These are phyloP conservation scores for Porites evermanni DNA, from an alignment of 92 coral and sea anemone species.

Conservation along the genomic window DNA sequence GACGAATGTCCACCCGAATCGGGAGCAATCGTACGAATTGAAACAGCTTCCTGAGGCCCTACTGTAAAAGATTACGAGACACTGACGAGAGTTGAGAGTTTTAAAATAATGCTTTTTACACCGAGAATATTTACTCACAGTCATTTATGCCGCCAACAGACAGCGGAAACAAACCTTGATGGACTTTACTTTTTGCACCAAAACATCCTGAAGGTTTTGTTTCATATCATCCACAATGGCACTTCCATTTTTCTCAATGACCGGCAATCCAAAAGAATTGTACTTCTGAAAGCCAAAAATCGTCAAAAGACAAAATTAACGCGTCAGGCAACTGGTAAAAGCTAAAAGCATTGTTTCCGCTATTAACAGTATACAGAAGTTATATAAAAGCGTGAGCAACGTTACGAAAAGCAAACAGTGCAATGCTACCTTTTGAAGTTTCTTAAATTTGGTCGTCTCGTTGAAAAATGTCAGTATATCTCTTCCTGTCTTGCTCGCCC, in stretches of 20 bases:
- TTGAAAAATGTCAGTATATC: slow-evolving; percentile 36
- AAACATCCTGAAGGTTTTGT: slow-evolving; percentile 42
- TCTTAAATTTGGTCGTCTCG: slow-evolving; percentile 43
- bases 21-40: background rate
- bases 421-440: slow-evolving; percentile 64
- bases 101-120: slow-evolving; percentile 56
- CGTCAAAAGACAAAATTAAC: slow-evolving; percentile 10
- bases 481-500: slow-evolving; percentile 51
- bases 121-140: slow-evolving; percentile 60
- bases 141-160: slow-evolving; percentile 43
- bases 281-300: slow-evolving; percentile 64
- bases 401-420: slow-evolving; percentile 33
- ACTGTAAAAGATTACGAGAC: background rate
- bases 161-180: slow-evolving; percentile 74
- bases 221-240: slow-evolving; percentile 67
- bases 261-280: background rate
- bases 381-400: slow-evolving; percentile 33
- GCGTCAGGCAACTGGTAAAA: slow-evolving; percentile 27
- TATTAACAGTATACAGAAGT: slow-evolving; percentile 50
- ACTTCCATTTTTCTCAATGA: slow-evolving; percentile 56
- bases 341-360: slow-evolving; percentile 20
- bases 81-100: background rate
- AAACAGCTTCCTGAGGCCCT: background rate
- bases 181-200: slow-evolving; percentile 74
- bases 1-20: background rate